Evolutionary conservation across 2,797 vertebrate species (phyloP), one percentile per base, ranked within the genome.

Genomic region (Paramormyrops hopkinsi): DNA sequence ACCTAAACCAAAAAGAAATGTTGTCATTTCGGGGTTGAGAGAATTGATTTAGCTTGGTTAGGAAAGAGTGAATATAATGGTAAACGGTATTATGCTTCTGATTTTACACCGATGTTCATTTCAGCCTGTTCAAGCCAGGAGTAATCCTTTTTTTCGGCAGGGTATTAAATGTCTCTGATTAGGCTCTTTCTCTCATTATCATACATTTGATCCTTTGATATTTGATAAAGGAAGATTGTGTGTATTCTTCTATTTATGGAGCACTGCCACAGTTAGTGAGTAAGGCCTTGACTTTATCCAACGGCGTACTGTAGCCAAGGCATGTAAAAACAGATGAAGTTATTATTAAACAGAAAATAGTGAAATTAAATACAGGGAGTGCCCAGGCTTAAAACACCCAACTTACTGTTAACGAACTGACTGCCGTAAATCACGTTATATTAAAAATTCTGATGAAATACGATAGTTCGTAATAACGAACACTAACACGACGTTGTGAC

Each of bases 161-260:
- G 11, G 54, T 86, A 86, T 89, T 89, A 41, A 41, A 89, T 85
- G 56, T 86, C 79, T 9, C 41, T 62, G 19, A 89, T 83, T 69
- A 79, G 56, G 73, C 29, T 25, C 84, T 86, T 54, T 73, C 29
- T 22, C 4, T 86, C 44, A 53, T 44, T 73, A 51, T 86, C 83
- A 51, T 85, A 29, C 76, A 84, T 69, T 89, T 51, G 7, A 73
- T 73, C 83, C 82, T 50, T n/a, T 86, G 88, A 25, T 73, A 86
- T 86, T 69, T 89, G 83, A 89, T 51, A 29, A 50, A 37, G 17
- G 25, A 62, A 50, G 51, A 83, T 88, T 41, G 6, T 4, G 17
- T 76, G 25, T 85, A 83, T 59, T 17, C 22, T 25, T 53, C 44
- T 59, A 41, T 89, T 86, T 89, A 89, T 25, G 54, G 65, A 65